Conservation (phyloP, 2,888 invertebrate species). For the Catotricha subobsoleta region DNA sequence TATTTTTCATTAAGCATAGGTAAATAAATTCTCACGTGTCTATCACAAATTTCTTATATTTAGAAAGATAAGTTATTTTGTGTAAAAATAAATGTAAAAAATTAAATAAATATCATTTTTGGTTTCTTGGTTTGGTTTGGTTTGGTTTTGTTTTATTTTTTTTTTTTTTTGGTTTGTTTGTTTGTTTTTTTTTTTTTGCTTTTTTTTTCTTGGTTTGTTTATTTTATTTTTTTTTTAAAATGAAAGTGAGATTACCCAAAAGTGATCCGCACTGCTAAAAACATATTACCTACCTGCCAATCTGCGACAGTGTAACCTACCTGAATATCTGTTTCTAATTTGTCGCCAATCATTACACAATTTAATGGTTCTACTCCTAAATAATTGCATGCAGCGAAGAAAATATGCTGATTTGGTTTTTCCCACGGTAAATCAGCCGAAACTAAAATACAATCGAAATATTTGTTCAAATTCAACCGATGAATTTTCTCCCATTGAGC, state of each 20-base stretch:
- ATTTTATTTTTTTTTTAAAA: background rate
- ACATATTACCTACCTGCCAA: slow-evolving; percentile 5
- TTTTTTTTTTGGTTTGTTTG: background rate
- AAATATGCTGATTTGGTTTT: slow-evolving; percentile 68
- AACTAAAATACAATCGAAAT: slow-evolving; percentile 64
- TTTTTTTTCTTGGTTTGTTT: background rate
- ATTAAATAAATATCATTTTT: background rate
- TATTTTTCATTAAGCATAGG: background rate
- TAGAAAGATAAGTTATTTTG: background rate
- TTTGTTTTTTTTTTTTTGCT: background rate
- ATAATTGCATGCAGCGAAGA: slow-evolving; percentile 59
- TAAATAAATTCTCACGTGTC: no score
- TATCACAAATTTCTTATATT: background rate
- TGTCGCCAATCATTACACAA: slow-evolving; percentile 78
- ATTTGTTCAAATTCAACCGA: slow-evolving; percentile 45
- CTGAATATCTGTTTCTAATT: slow-evolving; percentile 71
- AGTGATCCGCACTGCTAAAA: background rate
- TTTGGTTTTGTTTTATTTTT: background rate
- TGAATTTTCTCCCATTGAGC: slow-evolving; percentile 81
- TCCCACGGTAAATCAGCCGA: slow-evolving; percentile 75
- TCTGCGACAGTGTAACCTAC: slow-evolving; percentile 21
- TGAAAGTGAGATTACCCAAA: background rate
- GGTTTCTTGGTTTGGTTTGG: background rate
- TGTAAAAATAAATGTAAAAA: background rate
- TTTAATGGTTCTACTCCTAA: slow-evolving; percentile 54